These are phyloP conservation scores for Xylocampa areola DNA, from an alignment of 2,888 invertebrate species.

Conservation along the genomic window DNA sequence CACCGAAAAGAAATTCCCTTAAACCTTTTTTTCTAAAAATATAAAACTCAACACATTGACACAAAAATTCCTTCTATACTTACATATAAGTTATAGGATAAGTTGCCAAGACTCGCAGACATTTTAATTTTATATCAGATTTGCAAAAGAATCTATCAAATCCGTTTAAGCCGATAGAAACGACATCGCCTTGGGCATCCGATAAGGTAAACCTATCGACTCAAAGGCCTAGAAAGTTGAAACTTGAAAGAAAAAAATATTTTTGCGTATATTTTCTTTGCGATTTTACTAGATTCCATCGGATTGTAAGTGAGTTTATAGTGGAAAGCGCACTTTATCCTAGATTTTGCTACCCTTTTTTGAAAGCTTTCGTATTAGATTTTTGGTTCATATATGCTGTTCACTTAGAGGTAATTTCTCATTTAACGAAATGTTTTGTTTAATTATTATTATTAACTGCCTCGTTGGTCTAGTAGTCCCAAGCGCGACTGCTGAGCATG, in stretches of 20 bases:
- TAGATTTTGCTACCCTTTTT: background rate
- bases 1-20: background rate
- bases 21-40: background rate
- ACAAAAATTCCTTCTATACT: background rate
- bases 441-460: too few species aligned
- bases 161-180: conserved; percentile 25
- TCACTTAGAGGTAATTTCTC: background rate
- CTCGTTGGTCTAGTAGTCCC: too few species aligned
- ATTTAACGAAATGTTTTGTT: too few species aligned
- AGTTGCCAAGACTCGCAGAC: conserved; percentile 3
- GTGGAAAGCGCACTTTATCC: background rate
- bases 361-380: conserved; percentile 1
- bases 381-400: background rate
- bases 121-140: conserved; percentile 34
- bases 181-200: conserved; percentile 24
- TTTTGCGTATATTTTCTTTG: conserved; percentile 1
- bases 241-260: background rate
- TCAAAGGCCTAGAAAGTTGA: conserved; percentile 20
- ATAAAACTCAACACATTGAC: background rate
- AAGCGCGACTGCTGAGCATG: too few species aligned
- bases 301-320: background rate
- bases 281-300: background rate
- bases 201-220: conserved; percentile 28
- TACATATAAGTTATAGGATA: conserved; percentile 3
- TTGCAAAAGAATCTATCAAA: conserved; percentile 32